Evolutionary conservation across 2,113 vertebrate species (phyloP), one percentile per base, ranked within the genome.

Genomic region (Proteles cristata): DNA sequence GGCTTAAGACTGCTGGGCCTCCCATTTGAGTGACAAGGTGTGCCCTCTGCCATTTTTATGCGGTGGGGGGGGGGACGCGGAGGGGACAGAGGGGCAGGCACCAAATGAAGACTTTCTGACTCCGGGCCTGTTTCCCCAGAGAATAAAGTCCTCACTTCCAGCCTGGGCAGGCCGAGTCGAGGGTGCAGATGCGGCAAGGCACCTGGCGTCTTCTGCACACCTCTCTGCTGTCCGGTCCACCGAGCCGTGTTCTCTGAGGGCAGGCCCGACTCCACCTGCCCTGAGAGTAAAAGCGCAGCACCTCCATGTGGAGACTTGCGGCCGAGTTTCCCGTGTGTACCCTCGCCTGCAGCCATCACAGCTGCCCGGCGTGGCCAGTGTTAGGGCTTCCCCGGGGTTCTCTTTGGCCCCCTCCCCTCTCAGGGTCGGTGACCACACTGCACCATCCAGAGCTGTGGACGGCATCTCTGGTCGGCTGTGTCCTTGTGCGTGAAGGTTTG

Each of bases 11-110:
- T 35, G 35, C 66, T 53, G 14, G 19, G 35, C 45, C 68, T 82
- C 45, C 77, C 19, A 2, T 0, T 9, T 35, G 35, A 26, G 61
- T 50, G 79, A 43, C 3, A 2, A 58, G 35, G 1, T 0, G 0
- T 74, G 21, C 82, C 65, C 48, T 81, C 23, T 35, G 53, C 31
- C 25, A 0, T 90, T 74, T 58, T 17, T 11, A 2, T 48, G 35
- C 7, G 7, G 71, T 0, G 25, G 4, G 4, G 58, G 4, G 58
- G 8, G 58, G 7, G 26, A 39, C 39, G 39, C 39, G 3, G 39
- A 12, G 16, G 53, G 48, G 48, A 48, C 12, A 69, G 93, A 9
- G 31, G 39, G 33, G 21, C 12, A 71, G 93, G 9, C 45, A n/a
- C n/a, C 0, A 19, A 12, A 7, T 8, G 28, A 77, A 31, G 68